A percentile compares a stretch with the other conserved stretches of the same genome.
Evolutionary conservation across 2,113 vertebrate species (phyloP).

Genomic region (Upupa epops): DNA sequence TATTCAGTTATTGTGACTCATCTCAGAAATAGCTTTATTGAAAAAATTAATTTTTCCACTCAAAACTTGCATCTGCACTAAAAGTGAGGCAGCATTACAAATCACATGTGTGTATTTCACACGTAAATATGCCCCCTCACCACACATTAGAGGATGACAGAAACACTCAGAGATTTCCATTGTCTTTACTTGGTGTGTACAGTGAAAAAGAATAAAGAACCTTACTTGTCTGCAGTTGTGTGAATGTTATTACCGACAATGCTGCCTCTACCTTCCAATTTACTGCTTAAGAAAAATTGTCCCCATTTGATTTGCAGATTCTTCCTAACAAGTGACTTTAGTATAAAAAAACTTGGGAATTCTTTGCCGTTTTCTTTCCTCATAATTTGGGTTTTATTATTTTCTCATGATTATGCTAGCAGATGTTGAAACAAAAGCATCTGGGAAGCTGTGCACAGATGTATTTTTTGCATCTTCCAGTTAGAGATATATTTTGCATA

Average conservation of each 20-base stretch:
- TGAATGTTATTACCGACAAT: not conserved
- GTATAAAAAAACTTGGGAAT: not conserved
- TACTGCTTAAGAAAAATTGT: not conserved
- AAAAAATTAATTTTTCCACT: not conserved
- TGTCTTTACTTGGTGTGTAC: not conserved
- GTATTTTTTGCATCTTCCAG: not conserved
- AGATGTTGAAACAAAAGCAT: not conserved
- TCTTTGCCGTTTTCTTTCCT: not conserved
- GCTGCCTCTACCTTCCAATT: not conserved
- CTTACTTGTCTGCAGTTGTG: not conserved
- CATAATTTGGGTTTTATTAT: not conserved
- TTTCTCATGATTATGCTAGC: not conserved
- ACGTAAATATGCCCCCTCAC: not conserved
- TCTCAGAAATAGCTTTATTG: not conserved
- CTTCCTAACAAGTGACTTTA: not conserved
- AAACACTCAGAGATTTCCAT: not conserved
- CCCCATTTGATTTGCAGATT: not conserved
- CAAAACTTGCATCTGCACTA: not conserved
- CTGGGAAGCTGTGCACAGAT: not conserved
- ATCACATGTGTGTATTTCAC: not conserved
- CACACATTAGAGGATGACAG: not conserved
- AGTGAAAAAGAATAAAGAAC: not conserved
- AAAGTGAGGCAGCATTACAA: not conserved
- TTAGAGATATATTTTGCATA: no score
- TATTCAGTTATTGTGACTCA: not conserved